A percentile compares a stretch with the other conserved stretches of the same genome.
phyloP scores from a whole-genome alignment of 2,113 vertebrate genomes.

The Atrichornis clamosus region DNA sequence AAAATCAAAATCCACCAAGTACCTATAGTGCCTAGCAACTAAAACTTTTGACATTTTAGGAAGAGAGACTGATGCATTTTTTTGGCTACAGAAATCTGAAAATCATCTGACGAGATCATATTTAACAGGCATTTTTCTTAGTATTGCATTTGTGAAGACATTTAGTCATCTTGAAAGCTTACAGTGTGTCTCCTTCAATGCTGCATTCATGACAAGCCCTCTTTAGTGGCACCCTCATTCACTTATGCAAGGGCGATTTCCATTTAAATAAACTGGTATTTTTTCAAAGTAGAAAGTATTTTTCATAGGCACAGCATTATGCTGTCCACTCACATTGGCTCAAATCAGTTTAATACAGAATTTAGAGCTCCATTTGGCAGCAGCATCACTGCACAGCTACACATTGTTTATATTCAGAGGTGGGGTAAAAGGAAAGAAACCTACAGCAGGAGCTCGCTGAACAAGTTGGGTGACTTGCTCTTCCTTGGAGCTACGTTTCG shows the following conservation, averaged over 20 bases:
- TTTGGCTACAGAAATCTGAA: background rate
- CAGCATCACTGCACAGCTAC: background rate
- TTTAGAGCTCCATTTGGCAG: background rate
- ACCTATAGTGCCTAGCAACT: conserved; percentile 11
- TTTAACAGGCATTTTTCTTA: background rate
- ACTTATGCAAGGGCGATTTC: background rate
- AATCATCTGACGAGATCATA: background rate
- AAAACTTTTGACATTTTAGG: background rate
- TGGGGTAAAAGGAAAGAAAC: background rate
- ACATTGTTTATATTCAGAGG: background rate
- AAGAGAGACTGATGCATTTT: background rate
- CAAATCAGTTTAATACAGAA: background rate
- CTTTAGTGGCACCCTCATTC: background rate
- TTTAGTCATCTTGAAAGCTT: background rate
- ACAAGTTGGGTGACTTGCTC: background rate
- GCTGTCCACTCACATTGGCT: background rate
- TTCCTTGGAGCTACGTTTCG: background rate
- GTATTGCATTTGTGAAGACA: background rate
- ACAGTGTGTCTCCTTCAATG: background rate
- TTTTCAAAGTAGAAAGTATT: background rate
- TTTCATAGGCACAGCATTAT: background rate
- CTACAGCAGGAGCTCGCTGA: background rate
- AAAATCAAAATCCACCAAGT: background rate
- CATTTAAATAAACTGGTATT: background rate
- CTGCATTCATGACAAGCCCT: background rate